phyloP scores from a whole-genome alignment of 2,888 invertebrate species.

The Alcis repandata region DNA sequence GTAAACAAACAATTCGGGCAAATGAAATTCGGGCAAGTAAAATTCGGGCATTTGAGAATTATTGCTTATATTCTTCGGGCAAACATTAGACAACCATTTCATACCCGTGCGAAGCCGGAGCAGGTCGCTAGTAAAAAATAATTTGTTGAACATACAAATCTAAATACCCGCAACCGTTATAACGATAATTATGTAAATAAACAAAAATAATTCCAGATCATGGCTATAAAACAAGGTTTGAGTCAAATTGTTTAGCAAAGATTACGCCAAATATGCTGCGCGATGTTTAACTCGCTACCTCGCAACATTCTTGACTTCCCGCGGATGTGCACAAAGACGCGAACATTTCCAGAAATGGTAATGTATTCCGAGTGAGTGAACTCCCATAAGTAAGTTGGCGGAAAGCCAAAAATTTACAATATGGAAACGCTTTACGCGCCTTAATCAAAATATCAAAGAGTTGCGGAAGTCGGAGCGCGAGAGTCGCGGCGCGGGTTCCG shows the following conservation, averaged over 20 bases:
- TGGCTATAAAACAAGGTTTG: background rate
- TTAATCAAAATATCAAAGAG: constrained; percentile 24
- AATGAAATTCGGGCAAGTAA: too few species aligned
- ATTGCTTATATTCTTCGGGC: too few species aligned
- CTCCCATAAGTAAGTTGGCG: constrained; percentile 23
- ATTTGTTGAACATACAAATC: too few species aligned
- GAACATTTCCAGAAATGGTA: constrained; percentile 11
- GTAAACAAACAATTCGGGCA: too few species aligned
- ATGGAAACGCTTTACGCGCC: constrained; percentile 24
- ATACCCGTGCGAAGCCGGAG: too few species aligned
- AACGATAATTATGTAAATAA: too few species aligned
- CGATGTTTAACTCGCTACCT: background rate
- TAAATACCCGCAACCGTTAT: too few species aligned
- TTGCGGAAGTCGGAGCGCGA: background rate
- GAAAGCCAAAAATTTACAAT: constrained; percentile 21
- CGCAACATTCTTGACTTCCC: background rate
- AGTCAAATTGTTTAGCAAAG: background rate
- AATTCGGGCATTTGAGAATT: too few species aligned
- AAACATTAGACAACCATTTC: too few species aligned
- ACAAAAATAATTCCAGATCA: background rate
- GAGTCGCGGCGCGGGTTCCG: background rate
- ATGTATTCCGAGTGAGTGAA: constrained; percentile 23
- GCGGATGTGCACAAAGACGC: constrained; percentile 10
- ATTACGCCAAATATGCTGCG: background rate
- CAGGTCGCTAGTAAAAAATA: too few species aligned